Evolutionary conservation across 2,888 invertebrate genomes (phyloP).

Genomic region (Temnothorax unifasciatus): DNA sequence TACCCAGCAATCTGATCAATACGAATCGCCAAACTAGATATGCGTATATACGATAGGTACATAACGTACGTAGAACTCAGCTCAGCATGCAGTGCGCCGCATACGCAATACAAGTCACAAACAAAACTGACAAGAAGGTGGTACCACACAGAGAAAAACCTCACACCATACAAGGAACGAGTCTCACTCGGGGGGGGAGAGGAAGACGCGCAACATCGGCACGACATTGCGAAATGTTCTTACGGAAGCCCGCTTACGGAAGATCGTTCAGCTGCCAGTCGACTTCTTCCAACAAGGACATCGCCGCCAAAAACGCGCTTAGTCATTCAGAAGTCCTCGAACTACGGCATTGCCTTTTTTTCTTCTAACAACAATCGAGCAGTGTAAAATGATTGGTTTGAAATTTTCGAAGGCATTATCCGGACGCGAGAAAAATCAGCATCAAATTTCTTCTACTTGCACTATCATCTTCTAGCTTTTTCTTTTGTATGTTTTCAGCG

Average conservation of each 20-base stretch:
- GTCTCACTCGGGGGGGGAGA: conserved; percentile 42
- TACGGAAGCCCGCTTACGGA: conserved; percentile 14
- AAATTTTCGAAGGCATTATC: neutral
- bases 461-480: neutral
- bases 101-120: conserved; percentile 80
- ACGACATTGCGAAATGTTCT: neutral
- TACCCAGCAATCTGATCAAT: conserved; percentile 74
- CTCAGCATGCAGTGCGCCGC: conserved; percentile 82
- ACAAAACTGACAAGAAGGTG: conserved; percentile 80
- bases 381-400: neutral
- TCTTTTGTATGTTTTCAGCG: neutral
- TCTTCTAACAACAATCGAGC: neutral
- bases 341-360: neutral
- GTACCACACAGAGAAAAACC: conserved; percentile 79
- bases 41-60: conserved; percentile 39
- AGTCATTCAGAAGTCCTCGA: neutral
- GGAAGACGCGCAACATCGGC: conserved; percentile 20
- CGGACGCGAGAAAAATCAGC: neutral
- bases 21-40: conserved; percentile 69
- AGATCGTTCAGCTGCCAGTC: conserved; percentile 73
- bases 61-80: conserved; percentile 74
- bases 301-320: conserved; percentile 54
- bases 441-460: conserved; percentile 4
- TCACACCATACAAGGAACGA: conserved; percentile 75
- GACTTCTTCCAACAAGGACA: conserved; percentile 58